These are phyloP conservation scores for Drosophila teissieri DNA, from an alignment of 1,140 invertebrate species.

Conservation along the genomic window DNA sequence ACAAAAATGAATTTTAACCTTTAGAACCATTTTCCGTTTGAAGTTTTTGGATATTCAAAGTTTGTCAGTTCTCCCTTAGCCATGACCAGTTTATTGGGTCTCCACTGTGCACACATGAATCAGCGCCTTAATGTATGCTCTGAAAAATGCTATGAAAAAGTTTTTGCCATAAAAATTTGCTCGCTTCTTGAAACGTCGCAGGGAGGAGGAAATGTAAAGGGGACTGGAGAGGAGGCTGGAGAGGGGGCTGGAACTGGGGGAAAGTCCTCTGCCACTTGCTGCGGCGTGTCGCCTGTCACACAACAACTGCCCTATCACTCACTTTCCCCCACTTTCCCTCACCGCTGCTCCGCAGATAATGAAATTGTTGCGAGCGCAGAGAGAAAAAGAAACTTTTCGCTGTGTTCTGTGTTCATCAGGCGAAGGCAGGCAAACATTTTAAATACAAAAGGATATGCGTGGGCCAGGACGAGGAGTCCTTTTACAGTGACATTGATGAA, in stretches of 20 bases:
- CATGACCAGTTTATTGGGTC: conserved; percentile 18
- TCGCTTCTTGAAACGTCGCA: conserved; percentile 17
- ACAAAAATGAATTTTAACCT: background rate
- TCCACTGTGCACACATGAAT: conserved; percentile 38
- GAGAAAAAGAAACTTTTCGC: conserved; percentile 63
- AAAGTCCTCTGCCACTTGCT: conserved; percentile 52
- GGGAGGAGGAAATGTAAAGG: no score
- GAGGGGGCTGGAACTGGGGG: no score
- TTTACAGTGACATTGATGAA: conserved; percentile 78
- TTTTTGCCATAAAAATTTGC: conserved; percentile 73
- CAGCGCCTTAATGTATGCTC: conserved; percentile 46
- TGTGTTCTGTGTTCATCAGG: conserved; percentile 61
- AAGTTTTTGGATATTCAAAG: conserved; percentile 8
- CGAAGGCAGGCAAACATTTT: conserved; percentile 76
- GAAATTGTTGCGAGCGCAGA: conserved; percentile 68
- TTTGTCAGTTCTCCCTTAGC: background rate
- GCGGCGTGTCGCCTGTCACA: conserved; percentile 63
- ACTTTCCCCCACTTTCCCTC: conserved; percentile 20
- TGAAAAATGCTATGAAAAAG: conserved; percentile 67
- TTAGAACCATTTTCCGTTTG: no score
- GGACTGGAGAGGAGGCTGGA: no score
- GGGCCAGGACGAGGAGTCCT: conserved; percentile 61
- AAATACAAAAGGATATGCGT: conserved; percentile 82
- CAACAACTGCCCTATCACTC: conserved; percentile 69
- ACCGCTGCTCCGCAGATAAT: conserved; percentile 59